These are phyloP conservation scores for Leptura quadrifasciata DNA, from an alignment of 2,888 invertebrate genomes.

Conservation along the genomic window DNA sequence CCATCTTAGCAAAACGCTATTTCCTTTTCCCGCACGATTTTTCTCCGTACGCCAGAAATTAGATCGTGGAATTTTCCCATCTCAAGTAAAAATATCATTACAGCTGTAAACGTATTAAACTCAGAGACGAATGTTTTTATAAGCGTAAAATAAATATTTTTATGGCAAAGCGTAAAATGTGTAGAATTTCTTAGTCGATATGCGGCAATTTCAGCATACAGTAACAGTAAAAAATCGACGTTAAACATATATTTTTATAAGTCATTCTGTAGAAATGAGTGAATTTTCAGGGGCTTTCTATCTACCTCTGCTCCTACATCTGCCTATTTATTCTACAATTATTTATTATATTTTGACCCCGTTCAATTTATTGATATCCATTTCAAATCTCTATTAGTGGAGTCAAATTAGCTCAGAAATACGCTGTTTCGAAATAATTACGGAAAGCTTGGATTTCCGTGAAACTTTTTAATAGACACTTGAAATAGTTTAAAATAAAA, in stretches of 20 bases:
- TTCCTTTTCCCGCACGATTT: neutral
- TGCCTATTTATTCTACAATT: too few relatives aligned
- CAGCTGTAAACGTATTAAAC: neutral
- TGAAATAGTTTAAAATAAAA: too few relatives aligned
- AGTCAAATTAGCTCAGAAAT: too few relatives aligned
- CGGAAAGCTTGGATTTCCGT: too few relatives aligned
- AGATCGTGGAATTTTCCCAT: neutral
- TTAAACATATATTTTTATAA: neutral
- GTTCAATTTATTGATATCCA: too few relatives aligned
- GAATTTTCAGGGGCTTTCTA: neutral
- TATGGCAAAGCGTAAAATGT: neutral
- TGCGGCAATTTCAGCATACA: neutral
- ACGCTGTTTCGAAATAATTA: too few relatives aligned
- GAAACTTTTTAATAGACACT: too few relatives aligned
- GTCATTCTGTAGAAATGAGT: neutral
- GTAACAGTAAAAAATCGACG: neutral
- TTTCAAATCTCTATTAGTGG: too few relatives aligned
- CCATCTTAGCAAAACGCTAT: neutral
- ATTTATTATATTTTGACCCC: too few relatives aligned
- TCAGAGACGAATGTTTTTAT: neutral
- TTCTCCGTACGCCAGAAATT: neutral
- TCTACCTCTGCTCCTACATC: too few relatives aligned
- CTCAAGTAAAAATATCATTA: slow-evolving; percentile 5
- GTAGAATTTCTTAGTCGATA: slow-evolving; percentile 2
- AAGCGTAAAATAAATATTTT: slow-evolving; percentile 1